These are phyloP conservation scores for Hyla sarda DNA, from an alignment of 2,113 vertebrate genomes.

Conservation along the genomic window DNA sequence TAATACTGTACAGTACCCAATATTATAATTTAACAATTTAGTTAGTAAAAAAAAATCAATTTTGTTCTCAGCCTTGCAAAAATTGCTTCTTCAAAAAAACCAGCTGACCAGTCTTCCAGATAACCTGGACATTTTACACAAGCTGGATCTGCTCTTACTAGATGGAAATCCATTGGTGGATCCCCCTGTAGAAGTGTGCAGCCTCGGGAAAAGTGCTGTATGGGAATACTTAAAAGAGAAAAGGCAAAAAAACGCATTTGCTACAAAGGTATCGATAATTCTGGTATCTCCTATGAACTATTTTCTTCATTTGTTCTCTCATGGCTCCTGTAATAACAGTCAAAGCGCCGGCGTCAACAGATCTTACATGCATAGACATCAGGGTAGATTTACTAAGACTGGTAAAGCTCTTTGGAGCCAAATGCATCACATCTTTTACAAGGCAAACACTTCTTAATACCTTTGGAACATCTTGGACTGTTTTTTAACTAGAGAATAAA, in stretches of 20 bases:
- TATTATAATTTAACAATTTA: background rate
- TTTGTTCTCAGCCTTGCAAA: conserved; percentile 64
- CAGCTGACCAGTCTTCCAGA: conserved; percentile 64
- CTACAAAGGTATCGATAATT: conserved; percentile 64
- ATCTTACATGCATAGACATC: too few species aligned
- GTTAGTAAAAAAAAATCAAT: background rate
- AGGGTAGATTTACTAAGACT: too few species aligned
- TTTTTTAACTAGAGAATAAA: too few species aligned
- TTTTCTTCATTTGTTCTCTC: background rate
- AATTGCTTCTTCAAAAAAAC: conserved; percentile 68
- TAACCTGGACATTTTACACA: conserved; percentile 65
- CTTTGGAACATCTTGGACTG: too few species aligned
- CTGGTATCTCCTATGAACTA: background rate
- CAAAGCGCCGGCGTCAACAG: too few species aligned
- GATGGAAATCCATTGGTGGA: conserved; percentile 66
- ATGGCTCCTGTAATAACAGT: too few species aligned
- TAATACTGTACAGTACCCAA: background rate
- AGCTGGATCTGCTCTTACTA: conserved; percentile 64
- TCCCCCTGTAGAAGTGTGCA: conserved; percentile 59
- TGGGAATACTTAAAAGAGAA: conserved; percentile 61
- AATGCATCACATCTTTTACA: too few species aligned
- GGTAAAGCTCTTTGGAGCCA: too few species aligned
- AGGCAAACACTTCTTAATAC: too few species aligned
- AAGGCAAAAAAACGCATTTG: conserved; percentile 19
- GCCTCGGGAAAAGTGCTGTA: conserved; percentile 61